Evolutionary conservation across 2,888 invertebrate genomes (phyloP), one percentile per base, ranked within the genome.

Genomic region (Ctenicera cuprea): DNA sequence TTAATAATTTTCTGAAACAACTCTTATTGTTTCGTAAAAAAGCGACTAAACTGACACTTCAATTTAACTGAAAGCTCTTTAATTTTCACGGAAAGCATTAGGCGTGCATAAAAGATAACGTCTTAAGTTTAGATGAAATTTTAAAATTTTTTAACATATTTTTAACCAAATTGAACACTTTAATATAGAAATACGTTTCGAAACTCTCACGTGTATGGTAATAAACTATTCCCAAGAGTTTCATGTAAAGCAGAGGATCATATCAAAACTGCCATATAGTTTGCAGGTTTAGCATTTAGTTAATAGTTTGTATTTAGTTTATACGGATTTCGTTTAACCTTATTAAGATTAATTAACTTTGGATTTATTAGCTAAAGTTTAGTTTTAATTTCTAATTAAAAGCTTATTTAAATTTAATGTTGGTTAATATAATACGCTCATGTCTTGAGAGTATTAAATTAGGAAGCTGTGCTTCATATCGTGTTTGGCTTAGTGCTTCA

Each of bases 301-400:
- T 71, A 66, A 37, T 41, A 61, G 71, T 61, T 71, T 59, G 61
- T 45, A 62, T 66, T 72, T 62, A 72, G 57, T 67, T 67, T 67
- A 18, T 2, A 50, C 30, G 43, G 52, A 72, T 67, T 71, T 65
- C 48, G 37, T 61, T 48, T 59, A 71, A 66, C 65, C 22, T 48
- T 45, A 62, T 72, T 72, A 72, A 62, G 66, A 59, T 72, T 66
- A 72, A 72, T 72, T 67, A 66, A 48, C 41, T 65, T 38, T 8
- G 12, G 61, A 45, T 71, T 61, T 67, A 43, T 54, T 26, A 54
- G 9, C 41, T 11, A 14, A 59, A 59, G 38, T 59, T 59, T 38
- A 20, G 38, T 59, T 37, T 59, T 59, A 59, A 59, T 59, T 59
- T 20, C 3, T 38, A 59, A 59, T 59, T 37, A 59, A 38, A 20